phyloP scores from a whole-genome alignment of 2,888 invertebrate genomes.

The Epirrita christyi region DNA sequence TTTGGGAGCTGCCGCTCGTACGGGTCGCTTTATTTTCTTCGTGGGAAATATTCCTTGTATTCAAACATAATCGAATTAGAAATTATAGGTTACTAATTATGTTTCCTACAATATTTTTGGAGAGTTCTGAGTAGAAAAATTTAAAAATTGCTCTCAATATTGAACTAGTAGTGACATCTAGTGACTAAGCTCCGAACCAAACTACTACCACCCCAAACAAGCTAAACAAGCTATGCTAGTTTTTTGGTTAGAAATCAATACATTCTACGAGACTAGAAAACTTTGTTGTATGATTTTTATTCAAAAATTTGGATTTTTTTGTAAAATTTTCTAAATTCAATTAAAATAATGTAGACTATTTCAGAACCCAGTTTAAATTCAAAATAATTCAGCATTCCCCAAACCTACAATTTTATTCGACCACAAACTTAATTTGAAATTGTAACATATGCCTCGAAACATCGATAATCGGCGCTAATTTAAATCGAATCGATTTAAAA shows the following conservation, averaged over 20 bases:
- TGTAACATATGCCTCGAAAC: constrained; percentile 78
- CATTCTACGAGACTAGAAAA: background rate
- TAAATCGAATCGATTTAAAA: constrained; percentile 60
- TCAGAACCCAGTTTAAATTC: constrained; percentile 6
- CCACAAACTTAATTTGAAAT: constrained; percentile 55
- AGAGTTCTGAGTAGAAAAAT: background rate
- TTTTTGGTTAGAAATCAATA: background rate
- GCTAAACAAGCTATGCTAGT: background rate
- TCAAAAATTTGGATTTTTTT: too few species aligned
- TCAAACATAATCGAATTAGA: too few species aligned
- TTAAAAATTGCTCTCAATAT: background rate
- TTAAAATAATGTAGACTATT: background rate
- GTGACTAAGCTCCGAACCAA: constrained; percentile 1
- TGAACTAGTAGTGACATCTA: constrained; percentile 26
- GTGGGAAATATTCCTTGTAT: too few species aligned
- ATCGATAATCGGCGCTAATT: constrained; percentile 80
- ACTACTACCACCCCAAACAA: background rate
- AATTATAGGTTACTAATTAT: too few species aligned
- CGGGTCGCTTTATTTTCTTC: too few species aligned
- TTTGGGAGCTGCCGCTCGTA: too few species aligned
- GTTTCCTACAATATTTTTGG: too few species aligned
- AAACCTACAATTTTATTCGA: constrained; percentile 38
- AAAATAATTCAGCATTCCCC: constrained; percentile 25
- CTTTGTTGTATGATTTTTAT: too few species aligned
- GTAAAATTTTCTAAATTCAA: background rate